Evolutionary conservation across 2,888 invertebrate species (phyloP).

Genomic region (Plebejus argus): DNA sequence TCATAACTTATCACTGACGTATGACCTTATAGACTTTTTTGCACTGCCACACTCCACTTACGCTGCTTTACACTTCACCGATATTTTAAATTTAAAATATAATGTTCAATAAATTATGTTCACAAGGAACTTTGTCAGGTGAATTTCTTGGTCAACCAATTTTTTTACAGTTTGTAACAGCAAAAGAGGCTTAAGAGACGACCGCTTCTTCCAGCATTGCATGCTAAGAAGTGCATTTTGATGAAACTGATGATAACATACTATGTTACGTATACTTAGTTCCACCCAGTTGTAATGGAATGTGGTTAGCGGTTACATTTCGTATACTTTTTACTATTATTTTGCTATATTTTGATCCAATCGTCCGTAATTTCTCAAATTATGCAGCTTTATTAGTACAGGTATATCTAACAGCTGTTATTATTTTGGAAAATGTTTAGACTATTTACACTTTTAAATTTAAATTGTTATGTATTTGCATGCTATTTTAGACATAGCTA

Average conservation of each 20-base stretch:
- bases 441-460: too few species aligned
- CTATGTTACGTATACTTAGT: constrained; percentile 7
- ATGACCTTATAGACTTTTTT: background rate
- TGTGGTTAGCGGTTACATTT: constrained; percentile 20
- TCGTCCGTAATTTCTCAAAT: background rate
- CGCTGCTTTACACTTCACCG: background rate
- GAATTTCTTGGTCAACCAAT: background rate
- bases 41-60: constrained; percentile 21
- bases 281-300: constrained; percentile 24
- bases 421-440: background rate
- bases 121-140: background rate
- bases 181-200: background rate
- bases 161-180: background rate
- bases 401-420: background rate
- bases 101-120: background rate
- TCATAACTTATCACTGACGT: background rate
- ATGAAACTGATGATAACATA: background rate
- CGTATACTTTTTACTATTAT: background rate
- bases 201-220: background rate
- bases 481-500: too few species aligned
- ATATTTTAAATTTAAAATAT: background rate
- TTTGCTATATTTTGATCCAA: background rate
- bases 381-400: background rate
- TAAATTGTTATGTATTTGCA: too few species aligned
- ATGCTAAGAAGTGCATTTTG: background rate